Percentiles rank a stretch among this genome's conserved stretches.
Evolutionary conservation across 2,113 vertebrate species (phyloP).

Genomic region (Lycaon pictus): DNA sequence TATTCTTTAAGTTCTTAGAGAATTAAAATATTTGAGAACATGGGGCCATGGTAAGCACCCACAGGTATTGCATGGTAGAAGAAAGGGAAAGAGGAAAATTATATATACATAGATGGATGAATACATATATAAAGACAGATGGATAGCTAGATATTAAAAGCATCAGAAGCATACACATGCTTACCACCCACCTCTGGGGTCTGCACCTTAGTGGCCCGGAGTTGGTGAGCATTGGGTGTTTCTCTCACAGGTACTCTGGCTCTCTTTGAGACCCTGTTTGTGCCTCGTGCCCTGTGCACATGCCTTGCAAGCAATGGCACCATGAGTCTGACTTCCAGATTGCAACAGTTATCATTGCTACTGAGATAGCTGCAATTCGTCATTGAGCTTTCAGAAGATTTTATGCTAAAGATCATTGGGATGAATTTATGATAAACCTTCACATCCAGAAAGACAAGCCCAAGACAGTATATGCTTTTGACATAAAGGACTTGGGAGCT

Average conservation of each 20-base stretch:
- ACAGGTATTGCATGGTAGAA: not conserved
- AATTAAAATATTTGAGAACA: not conserved
- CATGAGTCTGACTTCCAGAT: not conserved
- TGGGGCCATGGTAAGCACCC: not conserved
- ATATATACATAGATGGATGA: not conserved
- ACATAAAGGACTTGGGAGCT: not conserved
- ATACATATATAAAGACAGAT: not conserved
- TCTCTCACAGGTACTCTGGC: not conserved
- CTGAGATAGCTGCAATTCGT: not conserved
- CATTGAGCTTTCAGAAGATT: not conserved
- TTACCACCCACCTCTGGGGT: not conserved
- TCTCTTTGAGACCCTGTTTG: not conserved
- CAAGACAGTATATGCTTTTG: not conserved
- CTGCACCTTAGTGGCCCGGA: not conserved
- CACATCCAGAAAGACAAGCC: not conserved
- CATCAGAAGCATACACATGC: not conserved
- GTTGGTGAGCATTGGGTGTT: accelerated
- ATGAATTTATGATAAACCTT: not conserved
- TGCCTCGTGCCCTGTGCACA: not conserved
- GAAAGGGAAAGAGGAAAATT: not conserved
- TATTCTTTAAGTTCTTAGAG: conserved; percentile 19
- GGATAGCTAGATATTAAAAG: not conserved
- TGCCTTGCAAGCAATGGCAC: not conserved
- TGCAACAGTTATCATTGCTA: not conserved
- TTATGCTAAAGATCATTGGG: not conserved